phyloP scores from a whole-genome alignment of 2,888 invertebrate genomes.

The Drosophila suboccidentalis region DNA sequence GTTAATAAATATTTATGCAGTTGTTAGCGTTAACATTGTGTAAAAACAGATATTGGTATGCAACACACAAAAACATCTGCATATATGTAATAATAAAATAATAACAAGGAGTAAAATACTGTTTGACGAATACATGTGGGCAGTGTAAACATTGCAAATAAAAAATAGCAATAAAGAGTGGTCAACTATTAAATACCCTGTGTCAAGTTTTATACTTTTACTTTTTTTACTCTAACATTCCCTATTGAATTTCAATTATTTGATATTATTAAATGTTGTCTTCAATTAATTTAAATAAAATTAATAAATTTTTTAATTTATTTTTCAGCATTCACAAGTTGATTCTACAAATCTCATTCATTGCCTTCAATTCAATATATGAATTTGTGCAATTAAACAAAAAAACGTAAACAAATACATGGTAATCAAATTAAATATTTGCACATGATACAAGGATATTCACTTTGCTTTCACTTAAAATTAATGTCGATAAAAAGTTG shows the following conservation, averaged over 20 bases:
- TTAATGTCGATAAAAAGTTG: neutral
- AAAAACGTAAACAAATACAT: conserved; percentile 16
- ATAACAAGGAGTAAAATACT: conserved; percentile 7
- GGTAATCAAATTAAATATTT: conserved; percentile 35
- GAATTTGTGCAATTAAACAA: neutral
- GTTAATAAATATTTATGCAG: conserved; percentile 50
- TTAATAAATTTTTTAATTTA: too few relatives aligned
- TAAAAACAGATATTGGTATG: conserved; percentile 20
- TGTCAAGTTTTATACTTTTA: too few relatives aligned
- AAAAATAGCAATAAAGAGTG: neutral
- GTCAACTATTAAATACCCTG: conserved; percentile 14
- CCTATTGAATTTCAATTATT: neutral
- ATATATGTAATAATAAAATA: conserved; percentile 6
- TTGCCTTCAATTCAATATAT: neutral
- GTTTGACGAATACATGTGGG: conserved; percentile 22
- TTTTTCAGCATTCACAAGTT: neutral
- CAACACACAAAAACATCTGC: neutral
- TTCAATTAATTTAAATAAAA: neutral
- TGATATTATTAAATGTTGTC: too few relatives aligned
- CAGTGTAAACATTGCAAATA: conserved; percentile 18
- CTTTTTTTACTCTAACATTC: neutral
- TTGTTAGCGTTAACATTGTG: conserved; percentile 31
- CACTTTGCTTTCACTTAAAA: conserved; percentile 16
- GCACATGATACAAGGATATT: conserved; percentile 19
- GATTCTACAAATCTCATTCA: neutral